Evolutionary conservation across 2,797 vertebrate genomes (phyloP), one percentile per base, ranked within the genome.

Genomic region (Myiotriccus ornatus): DNA sequence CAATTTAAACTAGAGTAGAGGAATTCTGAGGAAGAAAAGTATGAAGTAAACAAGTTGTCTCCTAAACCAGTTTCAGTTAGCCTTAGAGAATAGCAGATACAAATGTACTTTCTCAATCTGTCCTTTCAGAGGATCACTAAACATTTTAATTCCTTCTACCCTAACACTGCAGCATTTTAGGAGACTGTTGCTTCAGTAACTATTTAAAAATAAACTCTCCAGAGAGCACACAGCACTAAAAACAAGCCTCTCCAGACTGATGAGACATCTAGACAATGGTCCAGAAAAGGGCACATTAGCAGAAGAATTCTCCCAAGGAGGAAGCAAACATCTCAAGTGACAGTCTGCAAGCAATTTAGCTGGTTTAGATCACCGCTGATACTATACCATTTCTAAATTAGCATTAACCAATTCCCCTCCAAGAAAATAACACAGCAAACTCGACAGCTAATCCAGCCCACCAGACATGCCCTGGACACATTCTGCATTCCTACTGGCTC

Each of bases 121-220:
- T 28, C 50, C 79, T 75, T 83, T 47, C 21, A 64, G 49, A 78
- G 22, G 27, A 75, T 41, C 68, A 68, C 73, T 68, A 39, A 91
- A 80, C 37, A 74, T 56, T 82, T 92, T 60, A 49, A 67, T 87
- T 85, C 37, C 34, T 83, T 70, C 75, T 80, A 60, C 47, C 56
- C 64, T 63, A 93, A 60, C 20, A 47, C 34, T 21, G n/a, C 53
- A 93, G 71, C 84, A 78, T 62, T 94, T 95, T 44, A 79, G 25
- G 67, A 65, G 74, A 56, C 60, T 69, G 69, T 84, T 90, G 74
- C 80, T 94, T 93, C 74, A 82, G 57, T 86, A 93, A 86, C 83
- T 79, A 76, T 44, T 91, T 90, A 91, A 94, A 96, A 95, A 88
- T 90, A 94, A 95, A 71, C 73, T 62, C 93, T 78, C 59, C 80